A percentile compares a stretch with the other conserved stretches of the same genome.
Conservation (phyloP, 2,888 invertebrate genomes). For the Leucophenga maculata region DNA sequence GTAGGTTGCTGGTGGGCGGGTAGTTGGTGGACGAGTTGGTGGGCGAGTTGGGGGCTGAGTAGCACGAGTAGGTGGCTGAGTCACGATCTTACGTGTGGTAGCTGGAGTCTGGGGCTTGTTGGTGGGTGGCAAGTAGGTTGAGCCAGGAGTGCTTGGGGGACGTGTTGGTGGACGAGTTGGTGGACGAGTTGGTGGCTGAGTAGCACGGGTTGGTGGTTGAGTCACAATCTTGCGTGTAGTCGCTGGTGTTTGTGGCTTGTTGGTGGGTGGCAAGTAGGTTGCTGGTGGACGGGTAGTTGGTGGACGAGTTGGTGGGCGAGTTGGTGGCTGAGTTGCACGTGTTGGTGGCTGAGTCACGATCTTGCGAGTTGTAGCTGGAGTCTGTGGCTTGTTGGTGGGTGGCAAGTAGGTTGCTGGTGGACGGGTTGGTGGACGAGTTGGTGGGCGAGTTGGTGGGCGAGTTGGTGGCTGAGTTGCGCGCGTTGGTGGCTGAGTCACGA, state of each 20-base stretch:
- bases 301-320: constrained; percentile 25
- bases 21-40: constrained; percentile 40
- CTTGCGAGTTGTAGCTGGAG: constrained; percentile 37
- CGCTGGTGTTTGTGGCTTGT: constrained; percentile 38
- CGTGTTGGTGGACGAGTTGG: constrained; percentile 40
- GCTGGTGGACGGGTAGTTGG: constrained; percentile 48
- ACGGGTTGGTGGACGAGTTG: constrained; percentile 3
- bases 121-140: constrained; percentile 52
- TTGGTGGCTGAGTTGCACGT: constrained; percentile 46
- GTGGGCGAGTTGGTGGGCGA: constrained; percentile 41
- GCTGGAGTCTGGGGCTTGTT: constrained; percentile 46
- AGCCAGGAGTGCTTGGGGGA: constrained; percentile 41
- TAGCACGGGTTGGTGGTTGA: constrained; percentile 45
- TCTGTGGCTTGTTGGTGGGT: constrained; percentile 29
- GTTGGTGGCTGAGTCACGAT: constrained; percentile 26
- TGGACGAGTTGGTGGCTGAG: constrained; percentile 46
- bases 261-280: constrained; percentile 46
- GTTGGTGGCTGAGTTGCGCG: constrained; percentile 43
- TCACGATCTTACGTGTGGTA: constrained; percentile 31
- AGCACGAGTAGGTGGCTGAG: constrained; percentile 37
- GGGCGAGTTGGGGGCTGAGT: constrained; percentile 45
- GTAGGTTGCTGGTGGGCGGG: constrained; percentile 47
- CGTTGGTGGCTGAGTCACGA: constrained; percentile 18
- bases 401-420: background rate
- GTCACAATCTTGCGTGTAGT: constrained; percentile 26